phyloP scores from a whole-genome alignment of 2,113 vertebrate genomes.

The Pantherophis guttatus region DNA sequence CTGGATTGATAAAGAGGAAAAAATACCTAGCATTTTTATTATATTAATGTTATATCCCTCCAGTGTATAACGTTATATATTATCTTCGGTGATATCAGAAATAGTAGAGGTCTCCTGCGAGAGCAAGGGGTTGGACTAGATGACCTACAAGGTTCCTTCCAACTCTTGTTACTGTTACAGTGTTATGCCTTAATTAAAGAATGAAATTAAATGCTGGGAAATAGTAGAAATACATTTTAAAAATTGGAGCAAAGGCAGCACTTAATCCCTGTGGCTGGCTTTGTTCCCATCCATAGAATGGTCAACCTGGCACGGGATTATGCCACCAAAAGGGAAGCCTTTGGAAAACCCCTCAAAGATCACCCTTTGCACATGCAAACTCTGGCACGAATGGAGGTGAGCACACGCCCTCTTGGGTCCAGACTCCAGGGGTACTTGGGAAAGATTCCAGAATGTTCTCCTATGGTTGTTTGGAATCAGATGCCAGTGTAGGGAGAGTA shows the following conservation, averaged over 20 bases:
- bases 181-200: not conserved
- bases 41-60: not conserved
- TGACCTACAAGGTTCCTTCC: no score
- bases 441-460: not conserved
- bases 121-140: no score
- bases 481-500: not conserved
- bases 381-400: constrained; percentile 80
- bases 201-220: not conserved
- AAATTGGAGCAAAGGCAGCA: not conserved
- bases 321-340: constrained; percentile 71
- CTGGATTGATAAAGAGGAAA: not conserved
- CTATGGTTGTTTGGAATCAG: not conserved
- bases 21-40: not conserved
- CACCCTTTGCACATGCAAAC: constrained; percentile 82
- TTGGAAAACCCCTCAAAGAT: constrained; percentile 82
- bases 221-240: not conserved
- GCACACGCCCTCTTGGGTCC: not conserved
- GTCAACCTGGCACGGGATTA: constrained; percentile 79
- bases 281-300: constrained; percentile 64
- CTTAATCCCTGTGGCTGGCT: not conserved
- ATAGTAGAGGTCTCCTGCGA: not conserved
- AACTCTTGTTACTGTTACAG: no score
- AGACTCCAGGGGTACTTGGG: not conserved
- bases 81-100: no score
- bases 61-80: no score